Conservation (phyloP, 1,140 invertebrate species). For the Drosophila kohkoa region DNA sequence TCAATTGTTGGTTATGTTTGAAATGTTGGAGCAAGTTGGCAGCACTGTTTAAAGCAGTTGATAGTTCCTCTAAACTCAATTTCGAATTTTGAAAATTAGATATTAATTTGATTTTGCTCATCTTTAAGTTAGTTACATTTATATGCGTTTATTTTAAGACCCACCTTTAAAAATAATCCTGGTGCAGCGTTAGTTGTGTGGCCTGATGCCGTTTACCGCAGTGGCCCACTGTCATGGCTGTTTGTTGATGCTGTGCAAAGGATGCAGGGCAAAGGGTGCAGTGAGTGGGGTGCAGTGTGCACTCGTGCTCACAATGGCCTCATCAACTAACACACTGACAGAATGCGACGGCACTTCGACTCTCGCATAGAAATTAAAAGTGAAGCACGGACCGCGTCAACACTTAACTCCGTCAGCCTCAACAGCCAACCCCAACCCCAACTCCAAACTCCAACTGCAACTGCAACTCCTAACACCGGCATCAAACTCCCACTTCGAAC, state of each 20-base stretch:
- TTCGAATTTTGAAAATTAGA: no score
- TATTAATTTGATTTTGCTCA: no score
- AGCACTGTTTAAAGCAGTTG: no score
- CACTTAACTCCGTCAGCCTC: constrained; percentile 42
- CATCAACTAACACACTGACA: constrained; percentile 57
- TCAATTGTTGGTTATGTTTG: no score
- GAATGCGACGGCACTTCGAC: constrained; percentile 25
- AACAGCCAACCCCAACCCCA: neutral
- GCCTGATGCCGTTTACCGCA: neutral
- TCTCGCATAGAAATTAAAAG: constrained; percentile 55
- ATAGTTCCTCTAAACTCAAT: no score
- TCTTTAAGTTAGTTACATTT: no score
- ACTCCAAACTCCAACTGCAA: neutral
- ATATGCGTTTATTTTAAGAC: no score
- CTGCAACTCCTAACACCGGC: neutral
- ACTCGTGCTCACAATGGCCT: constrained; percentile 58
- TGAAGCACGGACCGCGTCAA: constrained; percentile 49
- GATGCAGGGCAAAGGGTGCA: no score
- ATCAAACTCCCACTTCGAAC: neutral
- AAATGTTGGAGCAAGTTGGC: no score
- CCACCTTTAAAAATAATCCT: neutral
- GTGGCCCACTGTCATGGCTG: constrained; percentile 2
- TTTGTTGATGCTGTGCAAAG: neutral
- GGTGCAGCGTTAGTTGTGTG: neutral
- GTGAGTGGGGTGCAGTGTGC: neutral